Percentiles rank a stretch among this genome's conserved stretches.
Conservation (phyloP, 2,113 vertebrate genomes). For the Rhadina sibilatrix region DNA sequence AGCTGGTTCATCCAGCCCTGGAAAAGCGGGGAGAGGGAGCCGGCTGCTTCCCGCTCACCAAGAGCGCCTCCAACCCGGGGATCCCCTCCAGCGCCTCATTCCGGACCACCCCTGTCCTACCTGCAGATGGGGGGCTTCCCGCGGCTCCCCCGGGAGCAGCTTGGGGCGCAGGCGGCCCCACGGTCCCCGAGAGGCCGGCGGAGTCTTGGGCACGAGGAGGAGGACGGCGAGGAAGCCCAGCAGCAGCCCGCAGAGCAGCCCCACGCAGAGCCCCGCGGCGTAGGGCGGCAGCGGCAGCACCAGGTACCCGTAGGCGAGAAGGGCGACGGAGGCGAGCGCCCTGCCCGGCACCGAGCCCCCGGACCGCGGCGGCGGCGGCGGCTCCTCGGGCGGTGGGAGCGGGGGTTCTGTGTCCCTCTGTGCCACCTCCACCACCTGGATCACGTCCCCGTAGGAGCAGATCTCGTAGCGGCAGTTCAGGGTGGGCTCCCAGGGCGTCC, state of each 20-base stretch:
- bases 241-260: conserved; percentile 80
- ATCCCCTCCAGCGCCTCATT: not conserved
- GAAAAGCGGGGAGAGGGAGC: not conserved
- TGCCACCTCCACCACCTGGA: conserved; percentile 71
- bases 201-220: conserved; percentile 64
- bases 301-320: conserved; percentile 82
- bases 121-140: conserved; percentile 66
- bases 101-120: conserved; percentile 50
- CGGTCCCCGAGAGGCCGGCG: not conserved
- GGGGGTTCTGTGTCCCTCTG: not conserved
- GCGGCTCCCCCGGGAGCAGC: not conserved
- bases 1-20: conserved; percentile 92
- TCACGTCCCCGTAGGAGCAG: conserved; percentile 72
- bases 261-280: conserved; percentile 81
- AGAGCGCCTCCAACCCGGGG: accelerated
- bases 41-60: not conserved
- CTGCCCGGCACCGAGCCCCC: conserved; percentile 70
- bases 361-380: not conserved
- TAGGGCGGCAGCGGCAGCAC: conserved; percentile 83
- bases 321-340: conserved; percentile 72
- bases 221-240: conserved; percentile 80
- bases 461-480: conserved; percentile 72
- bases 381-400: not conserved
- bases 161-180: not conserved
- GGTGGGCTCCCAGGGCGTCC: conserved; percentile 12